Evolutionary conservation across 2,888 invertebrate species (phyloP).

Genomic region (Anoplius nigerrimus): DNA sequence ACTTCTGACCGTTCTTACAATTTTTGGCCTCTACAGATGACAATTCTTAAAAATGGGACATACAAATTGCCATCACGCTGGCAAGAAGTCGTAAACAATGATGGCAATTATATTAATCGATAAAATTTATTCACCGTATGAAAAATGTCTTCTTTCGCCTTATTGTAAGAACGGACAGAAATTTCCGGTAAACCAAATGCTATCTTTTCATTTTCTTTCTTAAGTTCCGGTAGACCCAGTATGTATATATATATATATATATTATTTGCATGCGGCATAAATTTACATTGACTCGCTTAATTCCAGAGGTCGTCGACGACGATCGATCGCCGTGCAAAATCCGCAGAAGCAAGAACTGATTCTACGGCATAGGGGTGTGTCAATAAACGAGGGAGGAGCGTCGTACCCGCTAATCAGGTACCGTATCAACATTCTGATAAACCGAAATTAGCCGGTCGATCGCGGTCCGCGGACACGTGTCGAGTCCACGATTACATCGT

Average conservation of each 20-base stretch:
- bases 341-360: constrained; percentile 17
- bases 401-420: constrained; percentile 35
- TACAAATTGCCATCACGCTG: too few species aligned
- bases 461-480: background rate
- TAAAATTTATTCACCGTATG: too few species aligned
- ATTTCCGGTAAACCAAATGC: too few species aligned
- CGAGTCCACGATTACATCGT: background rate
- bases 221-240: too few species aligned
- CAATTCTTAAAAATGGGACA: too few species aligned
- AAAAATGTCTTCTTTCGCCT: too few species aligned
- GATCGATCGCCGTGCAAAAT: constrained; percentile 29
- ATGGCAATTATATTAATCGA: too few species aligned
- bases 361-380: constrained; percentile 19
- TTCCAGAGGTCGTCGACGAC: constrained; percentile 34
- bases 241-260: background rate
- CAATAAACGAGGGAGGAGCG: constrained; percentile 23
- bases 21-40: too few species aligned
- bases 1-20: too few species aligned
- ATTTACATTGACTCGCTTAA: background rate
- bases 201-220: too few species aligned
- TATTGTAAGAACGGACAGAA: too few species aligned
- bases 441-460: constrained; percentile 1
- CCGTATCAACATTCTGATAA: background rate
- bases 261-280: background rate
- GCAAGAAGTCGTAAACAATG: too few species aligned